Evolutionary conservation across 2,113 vertebrate species (phyloP), one percentile per base, ranked within the genome.

Genomic region (Leucopternis melanops): DNA sequence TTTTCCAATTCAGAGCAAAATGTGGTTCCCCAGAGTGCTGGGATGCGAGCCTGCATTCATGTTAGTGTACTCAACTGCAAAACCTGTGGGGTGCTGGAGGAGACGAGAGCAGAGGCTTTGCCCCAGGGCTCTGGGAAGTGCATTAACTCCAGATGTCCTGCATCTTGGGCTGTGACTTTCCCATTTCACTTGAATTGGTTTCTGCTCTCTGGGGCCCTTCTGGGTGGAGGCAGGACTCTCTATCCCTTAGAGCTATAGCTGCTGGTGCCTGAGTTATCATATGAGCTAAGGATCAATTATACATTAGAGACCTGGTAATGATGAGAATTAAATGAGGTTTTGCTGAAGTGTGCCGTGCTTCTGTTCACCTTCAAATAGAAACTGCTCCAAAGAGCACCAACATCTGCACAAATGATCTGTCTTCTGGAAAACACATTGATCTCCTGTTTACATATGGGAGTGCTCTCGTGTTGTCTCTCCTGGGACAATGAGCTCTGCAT

Each of bases 291-390:
- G 96, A 97, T 98, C 97, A 97, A 88, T 98, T 97, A 95, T 91
- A 54, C 98, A 92, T 97, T 96, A 94, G 94, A 95, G 96, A 94
- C 94, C 95, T 80, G 94, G 93, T 97, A 94, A 96, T 93, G 95
- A 98, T 92, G 96, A 95, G 96, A 95, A 97, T 98, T 97, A 97
- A 98, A 98, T 97, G 96, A 97, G 95, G 92, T 97, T 97, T 96
- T 81, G 72, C 97, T 86, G 80, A 90, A 89, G 95, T 72, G 38
- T 14, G 81, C 88, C 4, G 77, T 88, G 93, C 88, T 87, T 71
- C 90, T 72, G 79, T 94, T 97, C 91, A 78, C 92, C 97, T 95
- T 92, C 97, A 90, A 81, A 36, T 63, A 49, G 94, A 96, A 90
- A 67, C 94, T 85, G 91, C 96, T 97, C 92, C 67, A 47, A 86